Evolutionary conservation across 2,888 invertebrate species (phyloP).

Genomic region (Hemicrepidius hirtus): DNA sequence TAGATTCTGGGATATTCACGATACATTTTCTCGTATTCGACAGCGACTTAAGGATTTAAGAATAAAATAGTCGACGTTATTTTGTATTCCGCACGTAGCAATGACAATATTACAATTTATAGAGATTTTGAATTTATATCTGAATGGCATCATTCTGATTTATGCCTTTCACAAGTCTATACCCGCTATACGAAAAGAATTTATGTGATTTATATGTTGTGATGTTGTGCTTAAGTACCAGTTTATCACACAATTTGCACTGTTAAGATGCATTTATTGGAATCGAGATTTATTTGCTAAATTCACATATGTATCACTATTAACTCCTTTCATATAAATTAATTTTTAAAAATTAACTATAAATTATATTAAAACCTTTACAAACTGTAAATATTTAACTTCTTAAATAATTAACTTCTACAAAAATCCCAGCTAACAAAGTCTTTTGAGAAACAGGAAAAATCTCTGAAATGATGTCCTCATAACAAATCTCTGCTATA

Average conservation of each 20-base stretch:
- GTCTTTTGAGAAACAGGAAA: too few species aligned
- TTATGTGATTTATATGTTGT: slow-evolving; percentile 31
- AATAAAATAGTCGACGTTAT: slow-evolving; percentile 59
- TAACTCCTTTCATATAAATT: neutral
- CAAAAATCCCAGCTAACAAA: too few species aligned
- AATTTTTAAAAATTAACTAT: neutral
- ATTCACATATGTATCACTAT: neutral
- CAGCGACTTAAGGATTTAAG: slow-evolving; percentile 66
- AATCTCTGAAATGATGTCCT: too few species aligned
- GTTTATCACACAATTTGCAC: slow-evolving; percentile 34
- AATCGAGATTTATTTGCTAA: slow-evolving; percentile 16
- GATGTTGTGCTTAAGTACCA: slow-evolving; percentile 31
- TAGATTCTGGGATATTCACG: slow-evolving; percentile 46
- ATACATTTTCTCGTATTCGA: slow-evolving; percentile 60
- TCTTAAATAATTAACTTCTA: too few species aligned
- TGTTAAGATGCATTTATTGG: slow-evolving; percentile 13
- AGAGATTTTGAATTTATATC: slow-evolving; percentile 63
- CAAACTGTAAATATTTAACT: too few species aligned
- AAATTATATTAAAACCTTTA: too few species aligned
- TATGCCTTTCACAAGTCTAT: slow-evolving; percentile 54
- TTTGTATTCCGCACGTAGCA: slow-evolving; percentile 63
- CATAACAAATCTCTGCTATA: too few species aligned
- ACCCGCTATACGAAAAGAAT: slow-evolving; percentile 19
- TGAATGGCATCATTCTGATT: slow-evolving; percentile 61
- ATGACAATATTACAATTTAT: slow-evolving; percentile 67